Conservation (phyloP, 2,113 vertebrate species). For the Hemibagrus wyckioides region DNA sequence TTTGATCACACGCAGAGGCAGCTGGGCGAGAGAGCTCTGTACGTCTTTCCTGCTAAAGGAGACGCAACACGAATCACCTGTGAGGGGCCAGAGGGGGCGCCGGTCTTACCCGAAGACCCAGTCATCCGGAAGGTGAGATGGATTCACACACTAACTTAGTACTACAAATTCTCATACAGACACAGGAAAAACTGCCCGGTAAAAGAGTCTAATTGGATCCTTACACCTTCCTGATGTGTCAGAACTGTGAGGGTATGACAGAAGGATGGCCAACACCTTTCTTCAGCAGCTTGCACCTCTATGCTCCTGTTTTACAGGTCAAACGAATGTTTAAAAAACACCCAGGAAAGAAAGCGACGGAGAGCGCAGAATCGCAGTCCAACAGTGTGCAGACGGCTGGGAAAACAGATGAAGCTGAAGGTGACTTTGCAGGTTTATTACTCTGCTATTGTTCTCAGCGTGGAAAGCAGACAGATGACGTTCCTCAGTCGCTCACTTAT, state of each 20-base stretch:
- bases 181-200: neutral
- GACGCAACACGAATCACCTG: constrained; percentile 91
- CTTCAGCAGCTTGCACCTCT: neutral
- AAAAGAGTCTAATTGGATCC: neutral
- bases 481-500: no score
- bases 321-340: constrained; percentile 92
- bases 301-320: constrained; percentile 64
- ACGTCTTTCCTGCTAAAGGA: constrained; percentile 91
- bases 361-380: constrained; percentile 76
- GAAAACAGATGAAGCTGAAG: constrained; percentile 62
- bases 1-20: constrained; percentile 97
- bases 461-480: neutral
- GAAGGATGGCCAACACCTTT: neutral
- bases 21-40: constrained; percentile 92
- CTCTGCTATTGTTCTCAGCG: neutral
- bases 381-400: constrained; percentile 61
- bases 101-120: constrained; percentile 87
- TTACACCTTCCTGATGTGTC: neutral
- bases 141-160: no score
- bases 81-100: constrained; percentile 88
- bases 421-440: neutral
- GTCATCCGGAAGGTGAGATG: constrained; percentile 82
- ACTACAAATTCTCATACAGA: neutral
- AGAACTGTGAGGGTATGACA: neutral
- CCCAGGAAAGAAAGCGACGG: constrained; percentile 82